Evolutionary conservation across 2,888 invertebrate genomes (phyloP).

Genomic region (Venustoraphidia nigricollis): DNA sequence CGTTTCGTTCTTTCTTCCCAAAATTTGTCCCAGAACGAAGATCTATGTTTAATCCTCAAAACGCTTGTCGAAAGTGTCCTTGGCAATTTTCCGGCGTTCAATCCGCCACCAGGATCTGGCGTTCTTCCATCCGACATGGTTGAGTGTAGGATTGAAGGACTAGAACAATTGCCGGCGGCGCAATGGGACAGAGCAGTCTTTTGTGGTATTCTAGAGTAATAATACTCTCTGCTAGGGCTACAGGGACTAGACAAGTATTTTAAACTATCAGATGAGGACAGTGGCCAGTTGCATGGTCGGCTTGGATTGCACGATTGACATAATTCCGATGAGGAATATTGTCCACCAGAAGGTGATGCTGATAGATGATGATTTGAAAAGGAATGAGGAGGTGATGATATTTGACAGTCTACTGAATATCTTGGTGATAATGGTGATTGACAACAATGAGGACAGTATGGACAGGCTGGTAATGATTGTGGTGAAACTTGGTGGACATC

Average conservation of each 20-base stretch:
- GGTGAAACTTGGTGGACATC: too few relatives aligned
- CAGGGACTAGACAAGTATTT: conserved; percentile 8
- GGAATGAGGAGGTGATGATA: too few relatives aligned
- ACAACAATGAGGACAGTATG: too few relatives aligned
- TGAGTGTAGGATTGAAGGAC: conserved; percentile 34
- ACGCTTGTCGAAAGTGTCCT: conserved; percentile 67
- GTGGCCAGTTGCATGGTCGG: neutral
- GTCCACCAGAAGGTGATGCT: too few relatives aligned
- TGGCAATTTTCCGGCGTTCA: conserved; percentile 33
- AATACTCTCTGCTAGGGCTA: conserved; percentile 3
- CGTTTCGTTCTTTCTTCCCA: conserved; percentile 52
- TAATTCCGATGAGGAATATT: too few relatives aligned
- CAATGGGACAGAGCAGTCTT: conserved; percentile 24
- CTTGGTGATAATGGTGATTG: too few relatives aligned
- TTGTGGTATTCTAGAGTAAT: conserved; percentile 16
- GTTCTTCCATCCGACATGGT: conserved; percentile 3
- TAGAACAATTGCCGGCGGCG: conserved; percentile 32
- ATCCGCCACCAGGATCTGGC: conserved; percentile 6
- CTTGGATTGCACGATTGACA: too few relatives aligned
- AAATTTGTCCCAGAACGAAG: conserved; percentile 76
- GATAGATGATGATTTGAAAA: too few relatives aligned
- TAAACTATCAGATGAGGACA: conserved; percentile 6
- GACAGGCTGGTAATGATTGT: too few relatives aligned
- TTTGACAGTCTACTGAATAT: too few relatives aligned
- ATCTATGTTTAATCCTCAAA: conserved; percentile 59